These are phyloP conservation scores for Chaetogeoica ovagalla DNA, from an alignment of 2,888 invertebrate species.

Conservation along the genomic window DNA sequence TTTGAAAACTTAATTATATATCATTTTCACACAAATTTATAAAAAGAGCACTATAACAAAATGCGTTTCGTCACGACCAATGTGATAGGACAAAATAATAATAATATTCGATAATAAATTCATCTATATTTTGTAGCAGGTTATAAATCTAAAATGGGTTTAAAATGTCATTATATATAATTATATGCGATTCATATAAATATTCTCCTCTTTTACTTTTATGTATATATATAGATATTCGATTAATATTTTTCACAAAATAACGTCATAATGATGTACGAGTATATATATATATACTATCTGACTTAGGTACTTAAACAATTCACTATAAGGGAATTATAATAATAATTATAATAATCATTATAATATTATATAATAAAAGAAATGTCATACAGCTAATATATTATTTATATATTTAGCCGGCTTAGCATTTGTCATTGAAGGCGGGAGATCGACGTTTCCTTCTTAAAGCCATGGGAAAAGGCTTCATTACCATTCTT, in stretches of 20 bases:
- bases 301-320: constrained; percentile 37
- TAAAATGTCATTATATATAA: not conserved
- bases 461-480: constrained; percentile 29
- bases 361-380: constrained; percentile 24
- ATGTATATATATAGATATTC: too few species aligned
- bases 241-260: constrained; percentile 9
- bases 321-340: constrained; percentile 46
- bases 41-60: not conserved
- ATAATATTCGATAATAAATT: constrained; percentile 16
- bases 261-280: not conserved
- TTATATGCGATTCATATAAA: not conserved
- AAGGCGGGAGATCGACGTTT: constrained; percentile 40
- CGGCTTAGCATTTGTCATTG: constrained; percentile 35
- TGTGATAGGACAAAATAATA: not conserved
- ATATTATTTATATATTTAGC: not conserved
- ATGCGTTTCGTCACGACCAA: not conserved
- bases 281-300: not conserved
- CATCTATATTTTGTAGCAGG: constrained; percentile 24
- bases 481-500: constrained; percentile 44
- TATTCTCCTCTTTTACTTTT: constrained; percentile 11
- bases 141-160: constrained; percentile 15
- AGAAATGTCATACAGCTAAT: constrained; percentile 29
- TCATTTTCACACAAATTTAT: not conserved
- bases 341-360: constrained; percentile 29
- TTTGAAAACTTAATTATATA: not conserved